phyloP scores from a whole-genome alignment of 1,140 invertebrate genomes.

The Chironomus striatipennis region DNA sequence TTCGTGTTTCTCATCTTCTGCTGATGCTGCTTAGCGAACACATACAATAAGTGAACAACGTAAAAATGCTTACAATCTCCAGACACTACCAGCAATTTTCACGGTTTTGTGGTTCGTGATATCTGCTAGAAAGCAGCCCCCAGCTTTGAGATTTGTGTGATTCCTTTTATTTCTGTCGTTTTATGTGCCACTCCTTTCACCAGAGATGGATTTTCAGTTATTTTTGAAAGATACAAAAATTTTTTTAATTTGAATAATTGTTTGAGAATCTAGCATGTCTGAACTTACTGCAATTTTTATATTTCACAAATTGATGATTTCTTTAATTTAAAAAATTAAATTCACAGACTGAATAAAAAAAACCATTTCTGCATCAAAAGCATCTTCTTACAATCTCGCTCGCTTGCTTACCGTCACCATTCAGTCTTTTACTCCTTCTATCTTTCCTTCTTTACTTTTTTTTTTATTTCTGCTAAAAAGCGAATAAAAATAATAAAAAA shows the following conservation, averaged over 20 bases:
- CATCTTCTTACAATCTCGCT: background rate
- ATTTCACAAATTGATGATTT: too few relatives aligned
- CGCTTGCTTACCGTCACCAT: background rate
- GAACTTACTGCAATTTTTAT: too few relatives aligned
- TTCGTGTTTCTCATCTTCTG: background rate
- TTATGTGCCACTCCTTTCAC: background rate
- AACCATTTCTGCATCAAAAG: background rate
- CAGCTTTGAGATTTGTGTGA: background rate
- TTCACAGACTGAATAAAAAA: too few relatives aligned
- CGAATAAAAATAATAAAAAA: too few relatives aligned
- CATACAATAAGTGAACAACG: too few relatives aligned
- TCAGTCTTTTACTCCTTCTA: background rate
- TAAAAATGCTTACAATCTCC: background rate
- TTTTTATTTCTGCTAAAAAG: too few relatives aligned
- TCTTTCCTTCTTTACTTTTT: background rate
- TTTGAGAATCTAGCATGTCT: too few relatives aligned
- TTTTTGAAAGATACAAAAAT: background rate
- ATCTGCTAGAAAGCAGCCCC: constrained; percentile 4
- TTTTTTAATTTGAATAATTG: too few relatives aligned
- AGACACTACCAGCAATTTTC: constrained; percentile 6
- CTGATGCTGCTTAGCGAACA: background rate
- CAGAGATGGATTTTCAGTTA: background rate
- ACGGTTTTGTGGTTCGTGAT: constrained; percentile 22
- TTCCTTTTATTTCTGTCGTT: background rate
- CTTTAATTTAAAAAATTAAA: too few relatives aligned